Evolutionary conservation across 1,140 invertebrate species (phyloP).

Genomic region (Drosophila lini): DNA sequence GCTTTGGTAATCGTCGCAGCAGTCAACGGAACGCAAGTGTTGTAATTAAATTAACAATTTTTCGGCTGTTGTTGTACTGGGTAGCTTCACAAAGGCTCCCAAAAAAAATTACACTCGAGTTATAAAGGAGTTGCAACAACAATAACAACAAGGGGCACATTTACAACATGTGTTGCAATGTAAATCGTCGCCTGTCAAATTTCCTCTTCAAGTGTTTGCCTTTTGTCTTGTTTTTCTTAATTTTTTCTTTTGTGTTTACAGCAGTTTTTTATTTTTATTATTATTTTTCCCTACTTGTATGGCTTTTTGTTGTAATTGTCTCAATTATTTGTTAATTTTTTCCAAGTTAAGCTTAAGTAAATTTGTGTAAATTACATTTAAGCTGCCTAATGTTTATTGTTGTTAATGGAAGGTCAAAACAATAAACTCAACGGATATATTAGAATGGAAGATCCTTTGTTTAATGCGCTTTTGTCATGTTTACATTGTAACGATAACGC

Average conservation of each 20-base stretch:
- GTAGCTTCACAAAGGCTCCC: slow-evolving; percentile 59
- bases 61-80: slow-evolving; percentile 55
- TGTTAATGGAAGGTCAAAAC: slow-evolving; percentile 5
- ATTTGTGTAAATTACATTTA: slow-evolving; percentile 39
- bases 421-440: neutral
- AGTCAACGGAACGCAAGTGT: slow-evolving; percentile 77
- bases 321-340: slow-evolving; percentile 47
- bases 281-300: neutral
- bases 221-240: slow-evolving; percentile 17
- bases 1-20: slow-evolving; percentile 78
- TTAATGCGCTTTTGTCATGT: slow-evolving; percentile 6
- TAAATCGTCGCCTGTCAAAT: slow-evolving; percentile 68
- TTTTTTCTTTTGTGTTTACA: slow-evolving; percentile 4
- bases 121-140: slow-evolving; percentile 57
- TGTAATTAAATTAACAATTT: slow-evolving; percentile 81
- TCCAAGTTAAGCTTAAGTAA: slow-evolving; percentile 19
- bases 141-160: slow-evolving; percentile 20
- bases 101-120: slow-evolving; percentile 50
- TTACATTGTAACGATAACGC: neutral
- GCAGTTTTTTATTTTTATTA: slow-evolving; percentile 12
- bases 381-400: neutral
- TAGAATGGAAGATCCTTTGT: neutral
- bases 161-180: slow-evolving; percentile 64
- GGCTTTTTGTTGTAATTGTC: slow-evolving; percentile 47
- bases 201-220: slow-evolving; percentile 39